Conservation (phyloP, 2,888 invertebrate species). For the Adineta ricciae region DNA sequence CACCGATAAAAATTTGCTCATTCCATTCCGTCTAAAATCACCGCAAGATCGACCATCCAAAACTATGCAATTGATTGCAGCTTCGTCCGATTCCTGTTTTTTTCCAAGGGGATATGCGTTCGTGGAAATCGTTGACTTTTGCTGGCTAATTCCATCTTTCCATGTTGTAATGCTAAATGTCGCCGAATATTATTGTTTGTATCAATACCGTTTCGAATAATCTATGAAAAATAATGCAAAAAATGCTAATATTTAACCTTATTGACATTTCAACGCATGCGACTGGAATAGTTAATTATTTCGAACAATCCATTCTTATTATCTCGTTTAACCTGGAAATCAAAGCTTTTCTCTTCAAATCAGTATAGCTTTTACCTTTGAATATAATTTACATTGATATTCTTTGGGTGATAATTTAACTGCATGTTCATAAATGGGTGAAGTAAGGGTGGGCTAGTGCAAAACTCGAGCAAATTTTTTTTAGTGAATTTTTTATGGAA, state of each 20-base stretch:
- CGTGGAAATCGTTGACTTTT: background rate
- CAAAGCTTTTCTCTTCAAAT: too few species aligned
- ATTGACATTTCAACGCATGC: background rate
- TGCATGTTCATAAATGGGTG: background rate
- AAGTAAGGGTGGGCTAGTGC: too few species aligned
- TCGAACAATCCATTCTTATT: too few species aligned
- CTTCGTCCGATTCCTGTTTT: background rate
- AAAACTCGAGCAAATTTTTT: too few species aligned
- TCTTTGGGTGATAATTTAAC: background rate
- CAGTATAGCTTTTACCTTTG: background rate
- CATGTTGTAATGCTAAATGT: background rate
- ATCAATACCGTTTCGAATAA: background rate
- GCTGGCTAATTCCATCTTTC: background rate
- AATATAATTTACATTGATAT: background rate
- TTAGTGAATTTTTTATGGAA: too few species aligned
- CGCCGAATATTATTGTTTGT: background rate
- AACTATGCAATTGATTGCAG: background rate
- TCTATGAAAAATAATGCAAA: background rate
- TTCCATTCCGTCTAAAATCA: background rate
- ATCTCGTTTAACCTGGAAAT: too few species aligned
- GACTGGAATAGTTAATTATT: too few species aligned
- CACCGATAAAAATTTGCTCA: background rate
- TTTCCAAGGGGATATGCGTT: background rate
- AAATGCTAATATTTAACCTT: background rate
- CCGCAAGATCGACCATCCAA: background rate